These are phyloP conservation scores for Melinaea menophilus DNA, from an alignment of 2,888 invertebrate species.

Conservation along the genomic window DNA sequence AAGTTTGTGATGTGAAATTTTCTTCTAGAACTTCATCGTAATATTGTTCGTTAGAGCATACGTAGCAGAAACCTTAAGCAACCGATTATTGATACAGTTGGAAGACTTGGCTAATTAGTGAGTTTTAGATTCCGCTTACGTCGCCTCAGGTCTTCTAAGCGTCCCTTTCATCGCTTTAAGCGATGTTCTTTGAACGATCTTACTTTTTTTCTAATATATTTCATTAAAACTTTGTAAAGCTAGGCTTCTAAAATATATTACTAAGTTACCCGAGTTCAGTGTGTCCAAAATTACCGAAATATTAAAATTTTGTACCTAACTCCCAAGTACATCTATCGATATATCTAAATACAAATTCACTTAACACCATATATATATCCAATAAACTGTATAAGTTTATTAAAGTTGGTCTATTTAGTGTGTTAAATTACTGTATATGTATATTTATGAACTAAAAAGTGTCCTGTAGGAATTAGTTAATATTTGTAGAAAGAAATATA, in stretches of 20 bases:
- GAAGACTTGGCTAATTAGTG: conserved; percentile 33
- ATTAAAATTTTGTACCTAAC: too few relatives aligned
- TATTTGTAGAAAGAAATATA: too few relatives aligned
- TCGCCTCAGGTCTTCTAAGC: conserved; percentile 30
- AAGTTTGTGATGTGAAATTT: background rate
- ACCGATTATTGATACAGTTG: conserved; percentile 30
- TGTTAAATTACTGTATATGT: conserved; percentile 10
- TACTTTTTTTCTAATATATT: conserved; percentile 44
- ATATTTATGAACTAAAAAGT: conserved; percentile 41
- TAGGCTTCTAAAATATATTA: background rate
- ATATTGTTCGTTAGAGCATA: background rate
- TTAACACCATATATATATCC: too few relatives aligned
- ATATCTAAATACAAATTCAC: too few relatives aligned
- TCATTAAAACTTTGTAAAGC: conserved; percentile 52
- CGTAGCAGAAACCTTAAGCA: conserved; percentile 9
- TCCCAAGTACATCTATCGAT: too few relatives aligned
- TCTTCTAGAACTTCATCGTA: background rate
- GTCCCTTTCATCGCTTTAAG: conserved; percentile 35
- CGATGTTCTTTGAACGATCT: conserved; percentile 45
- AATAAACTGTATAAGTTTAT: conserved; percentile 41
- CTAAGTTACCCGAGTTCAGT: too few relatives aligned
- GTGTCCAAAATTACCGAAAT: too few relatives aligned
- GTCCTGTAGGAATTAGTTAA: conserved; percentile 30
- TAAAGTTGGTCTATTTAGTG: too few relatives aligned
- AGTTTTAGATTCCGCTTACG: conserved; percentile 16